Conservation (phyloP, 2,113 vertebrate genomes). For the Prinia subflava region DNA sequence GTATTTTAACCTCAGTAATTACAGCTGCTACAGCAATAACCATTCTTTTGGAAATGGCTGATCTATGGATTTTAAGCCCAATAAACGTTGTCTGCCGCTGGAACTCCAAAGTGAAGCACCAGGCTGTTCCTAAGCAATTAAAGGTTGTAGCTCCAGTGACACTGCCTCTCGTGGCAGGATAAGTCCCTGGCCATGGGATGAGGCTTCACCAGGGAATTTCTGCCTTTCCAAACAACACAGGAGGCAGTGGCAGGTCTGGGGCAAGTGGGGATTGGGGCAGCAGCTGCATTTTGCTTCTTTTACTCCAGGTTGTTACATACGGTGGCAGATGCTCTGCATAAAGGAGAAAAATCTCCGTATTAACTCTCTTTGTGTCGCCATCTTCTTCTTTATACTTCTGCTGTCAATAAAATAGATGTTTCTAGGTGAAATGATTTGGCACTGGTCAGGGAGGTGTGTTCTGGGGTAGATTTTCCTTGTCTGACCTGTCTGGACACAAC, state of each 20-base stretch:
- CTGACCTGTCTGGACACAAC: not conserved
- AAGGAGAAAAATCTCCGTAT: not conserved
- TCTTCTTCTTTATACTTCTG: not conserved
- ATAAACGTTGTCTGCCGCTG: not conserved
- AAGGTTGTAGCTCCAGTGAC: not conserved
- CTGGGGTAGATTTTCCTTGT: not conserved
- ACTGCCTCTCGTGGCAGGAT: not conserved
- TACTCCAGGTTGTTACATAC: not conserved
- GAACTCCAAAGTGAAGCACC: not conserved
- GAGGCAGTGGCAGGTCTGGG: not conserved
- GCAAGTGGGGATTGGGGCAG: not conserved
- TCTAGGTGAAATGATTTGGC: not conserved
- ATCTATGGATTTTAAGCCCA: not conserved
- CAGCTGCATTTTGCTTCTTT: not conserved
- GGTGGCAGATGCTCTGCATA: not conserved
- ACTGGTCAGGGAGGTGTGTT: not conserved
- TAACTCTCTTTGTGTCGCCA: fast-evolving
- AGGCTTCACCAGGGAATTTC: not conserved
- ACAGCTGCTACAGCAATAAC: not conserved
- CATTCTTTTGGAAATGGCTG: not conserved
- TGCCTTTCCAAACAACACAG: not conserved
- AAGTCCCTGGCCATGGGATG: not conserved
- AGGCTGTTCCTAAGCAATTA: not conserved
- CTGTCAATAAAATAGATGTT: not conserved
- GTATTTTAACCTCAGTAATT: not conserved